Conservation (phyloP, 2,797 vertebrate genomes). For the Chloroceryle amazona region DNA sequence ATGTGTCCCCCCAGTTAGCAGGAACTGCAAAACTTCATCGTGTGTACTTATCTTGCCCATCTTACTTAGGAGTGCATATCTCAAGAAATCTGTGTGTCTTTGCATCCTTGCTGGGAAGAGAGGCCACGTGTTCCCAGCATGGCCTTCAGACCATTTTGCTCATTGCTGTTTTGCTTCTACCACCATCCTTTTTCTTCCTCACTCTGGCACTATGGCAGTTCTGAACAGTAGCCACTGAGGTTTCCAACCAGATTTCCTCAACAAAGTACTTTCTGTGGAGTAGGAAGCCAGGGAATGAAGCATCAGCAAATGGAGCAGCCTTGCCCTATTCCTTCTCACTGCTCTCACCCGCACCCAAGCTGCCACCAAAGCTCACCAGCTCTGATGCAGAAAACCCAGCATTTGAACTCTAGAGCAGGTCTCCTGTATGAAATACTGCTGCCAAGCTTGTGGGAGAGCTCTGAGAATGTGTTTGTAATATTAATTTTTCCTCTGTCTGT, state of each 20-base stretch:
- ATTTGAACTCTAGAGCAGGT: conserved; percentile 18
- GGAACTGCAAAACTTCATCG: background rate
- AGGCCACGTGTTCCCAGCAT: background rate
- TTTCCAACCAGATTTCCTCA: conserved; percentile 41
- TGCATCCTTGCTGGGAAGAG: background rate
- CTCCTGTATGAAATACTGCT: conserved; percentile 2
- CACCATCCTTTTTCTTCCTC: conserved; percentile 10
- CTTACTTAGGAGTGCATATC: background rate
- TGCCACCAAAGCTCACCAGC: conserved; percentile 36
- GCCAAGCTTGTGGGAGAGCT: conserved; percentile 61
- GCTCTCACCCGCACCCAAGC: background rate
- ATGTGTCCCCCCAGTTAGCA: background rate
- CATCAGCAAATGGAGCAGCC: background rate
- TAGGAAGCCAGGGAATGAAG: background rate
- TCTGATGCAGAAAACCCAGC: background rate
- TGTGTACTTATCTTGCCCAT: background rate
- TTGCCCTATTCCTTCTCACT: background rate
- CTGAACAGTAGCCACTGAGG: conserved; percentile 39
- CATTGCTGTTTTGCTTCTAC: background rate
- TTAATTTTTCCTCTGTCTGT: conserved; percentile 76
- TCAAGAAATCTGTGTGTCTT: background rate
- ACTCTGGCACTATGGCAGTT: conserved; percentile 20
- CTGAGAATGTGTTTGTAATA: conserved; percentile 79
- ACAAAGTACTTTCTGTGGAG: background rate
- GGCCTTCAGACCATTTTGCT: conserved; percentile 46